Evolutionary conservation across 2,888 invertebrate species (phyloP).

Genomic region (Kryphioiulus occultus): DNA sequence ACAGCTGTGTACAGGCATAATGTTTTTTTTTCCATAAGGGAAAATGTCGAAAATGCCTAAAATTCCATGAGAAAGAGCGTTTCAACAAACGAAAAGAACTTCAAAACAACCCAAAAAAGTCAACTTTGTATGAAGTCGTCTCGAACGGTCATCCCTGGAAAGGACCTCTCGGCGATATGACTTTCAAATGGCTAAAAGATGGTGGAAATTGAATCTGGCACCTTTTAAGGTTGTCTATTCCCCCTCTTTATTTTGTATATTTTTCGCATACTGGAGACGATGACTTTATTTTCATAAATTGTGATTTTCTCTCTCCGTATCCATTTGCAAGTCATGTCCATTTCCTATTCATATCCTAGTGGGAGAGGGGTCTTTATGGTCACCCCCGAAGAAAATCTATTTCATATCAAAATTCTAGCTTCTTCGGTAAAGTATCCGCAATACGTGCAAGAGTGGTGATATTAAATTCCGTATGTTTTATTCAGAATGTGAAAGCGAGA

Average conservation of each 20-base stretch:
- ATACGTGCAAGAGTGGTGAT: background rate
- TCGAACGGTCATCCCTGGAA: too few relatives aligned
- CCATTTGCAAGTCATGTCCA: background rate
- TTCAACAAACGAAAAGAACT: too few relatives aligned
- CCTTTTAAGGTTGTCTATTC: background rate
- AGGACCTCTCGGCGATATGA: background rate
- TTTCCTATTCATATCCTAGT: background rate
- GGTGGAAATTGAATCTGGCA: background rate
- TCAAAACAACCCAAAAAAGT: too few relatives aligned
- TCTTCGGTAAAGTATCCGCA: background rate
- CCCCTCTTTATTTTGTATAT: background rate
- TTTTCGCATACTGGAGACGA: background rate
- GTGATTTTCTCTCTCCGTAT: background rate
- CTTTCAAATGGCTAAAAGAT: background rate
- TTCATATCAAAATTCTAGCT: background rate
- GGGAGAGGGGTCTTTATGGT: background rate
- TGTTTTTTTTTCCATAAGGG: too few relatives aligned
- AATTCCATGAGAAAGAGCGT: too few relatives aligned
- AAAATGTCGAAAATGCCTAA: too few relatives aligned
- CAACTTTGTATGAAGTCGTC: too few relatives aligned
- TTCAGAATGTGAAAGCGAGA: conserved; percentile 13
- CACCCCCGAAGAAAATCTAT: background rate
- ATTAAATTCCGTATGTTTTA: conserved; percentile 23
- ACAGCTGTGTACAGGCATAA: too few relatives aligned
- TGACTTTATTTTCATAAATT: conserved; percentile 20